Percentiles rank a stretch among this genome's conserved stretches.
Conservation (phyloP, 2,797 vertebrate species). For the Limnodromus scolopaceus region DNA sequence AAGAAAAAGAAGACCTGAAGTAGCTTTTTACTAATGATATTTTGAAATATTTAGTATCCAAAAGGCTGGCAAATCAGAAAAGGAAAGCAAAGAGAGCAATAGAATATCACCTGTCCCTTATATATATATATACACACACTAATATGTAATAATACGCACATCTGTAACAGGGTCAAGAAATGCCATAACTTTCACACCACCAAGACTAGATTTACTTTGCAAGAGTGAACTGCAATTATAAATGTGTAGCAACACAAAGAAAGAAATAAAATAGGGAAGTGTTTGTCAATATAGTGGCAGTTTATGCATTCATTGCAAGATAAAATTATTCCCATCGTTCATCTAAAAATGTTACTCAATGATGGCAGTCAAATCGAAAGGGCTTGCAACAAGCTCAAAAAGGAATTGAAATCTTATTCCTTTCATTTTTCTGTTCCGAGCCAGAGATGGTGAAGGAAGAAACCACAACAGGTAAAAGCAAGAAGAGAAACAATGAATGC, state of each 20-base stretch:
- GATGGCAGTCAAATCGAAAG: not conserved
- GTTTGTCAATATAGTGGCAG: not conserved
- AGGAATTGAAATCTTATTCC: not conserved
- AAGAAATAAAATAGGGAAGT: not conserved
- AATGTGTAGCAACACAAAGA: not conserved
- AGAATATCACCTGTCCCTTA: accelerated
- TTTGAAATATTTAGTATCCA: not conserved
- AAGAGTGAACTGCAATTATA: not conserved
- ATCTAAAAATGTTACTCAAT: not conserved
- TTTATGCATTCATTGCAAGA: not conserved
- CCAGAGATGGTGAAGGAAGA: not conserved
- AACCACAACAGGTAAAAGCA: not conserved
- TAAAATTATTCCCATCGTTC: not conserved
- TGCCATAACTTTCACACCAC: not conserved
- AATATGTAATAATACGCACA: not conserved
- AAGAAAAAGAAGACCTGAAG: not conserved
- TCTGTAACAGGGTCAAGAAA: not conserved
- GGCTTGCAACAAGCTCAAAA: not conserved
- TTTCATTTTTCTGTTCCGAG: not conserved
- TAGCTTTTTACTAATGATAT: not conserved
- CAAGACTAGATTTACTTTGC: not conserved
- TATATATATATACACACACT: no score
- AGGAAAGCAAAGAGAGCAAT: not conserved
- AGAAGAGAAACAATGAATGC: not conserved
- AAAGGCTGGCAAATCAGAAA: not conserved